Base-by-base conservation (phyloP, 1,140 invertebrate genomes). In the Drosophila insularis region DNA sequence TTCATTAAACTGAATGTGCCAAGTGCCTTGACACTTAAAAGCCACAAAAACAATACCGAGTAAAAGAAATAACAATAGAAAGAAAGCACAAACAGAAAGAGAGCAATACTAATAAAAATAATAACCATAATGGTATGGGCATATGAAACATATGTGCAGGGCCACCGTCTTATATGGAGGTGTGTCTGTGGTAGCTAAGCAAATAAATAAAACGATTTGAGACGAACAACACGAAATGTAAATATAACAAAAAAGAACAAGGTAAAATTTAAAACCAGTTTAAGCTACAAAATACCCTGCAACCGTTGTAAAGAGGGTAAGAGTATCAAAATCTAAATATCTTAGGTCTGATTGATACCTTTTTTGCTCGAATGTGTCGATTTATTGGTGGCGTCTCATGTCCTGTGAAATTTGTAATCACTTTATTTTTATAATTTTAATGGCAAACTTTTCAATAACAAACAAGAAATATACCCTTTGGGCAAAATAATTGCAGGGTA, bases 121-220 rank as follows among this genome's bases (percentile, higher is more conserved):
- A 50, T 50, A 59, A 68, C 40, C 27, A 35, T 82, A 86, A 81
- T 59, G 68, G 40, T 43, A 63, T 23, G 8, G 56, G 60, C 75
- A 55, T 80, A 76, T 74, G 64, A 80, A 87, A 71, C 84, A 89
- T 89, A 80, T 86, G 81, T 69, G 71, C 46, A 54, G 39, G 7
- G 2, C 13, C 8, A 46, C 11, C 11, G 11, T 27, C n/a, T 17
- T 23, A 11, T 17, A 8, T 32, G 23, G 10, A 7, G 10, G 0
- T 3, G 43, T 21, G 23, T 13, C 46, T 37, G 54, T 14, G 54
- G 17, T 37, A 43, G 37, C 11, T 39, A 37, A 69, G 77, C 74
- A 87, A 80, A 80, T 80, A 87, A 89, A 89, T 89, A 87, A 87
- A 87, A 80, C 82, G 82, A 89, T 87, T 87, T 77, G 50, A 60